phyloP scores from a whole-genome alignment of 2,888 invertebrate genomes.

The Drosophila prostipennis region DNA sequence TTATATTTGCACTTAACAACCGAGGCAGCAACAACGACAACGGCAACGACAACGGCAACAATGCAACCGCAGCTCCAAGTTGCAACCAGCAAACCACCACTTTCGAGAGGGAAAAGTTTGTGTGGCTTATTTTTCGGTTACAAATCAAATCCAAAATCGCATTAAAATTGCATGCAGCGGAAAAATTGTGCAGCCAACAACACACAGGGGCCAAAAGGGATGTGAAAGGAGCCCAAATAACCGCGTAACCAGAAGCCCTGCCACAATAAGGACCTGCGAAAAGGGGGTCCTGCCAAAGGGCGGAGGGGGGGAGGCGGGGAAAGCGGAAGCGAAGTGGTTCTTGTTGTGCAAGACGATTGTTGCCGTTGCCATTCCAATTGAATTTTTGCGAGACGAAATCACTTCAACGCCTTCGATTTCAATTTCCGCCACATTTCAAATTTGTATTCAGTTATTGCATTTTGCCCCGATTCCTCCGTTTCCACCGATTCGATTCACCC shows the following conservation, averaged over 20 bases:
- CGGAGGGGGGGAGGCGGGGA: background rate
- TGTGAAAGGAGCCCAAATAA: constrained; percentile 39
- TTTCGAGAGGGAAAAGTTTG: constrained; percentile 58
- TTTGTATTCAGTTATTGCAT: constrained; percentile 69
- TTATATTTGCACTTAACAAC: constrained; percentile 76
- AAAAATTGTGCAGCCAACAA: constrained; percentile 42
- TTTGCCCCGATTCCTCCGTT: constrained; percentile 35
- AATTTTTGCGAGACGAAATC: constrained; percentile 79
- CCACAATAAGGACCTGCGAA: constrained; percentile 41
- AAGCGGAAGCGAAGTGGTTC: constrained; percentile 18
- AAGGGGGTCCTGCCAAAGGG: background rate
- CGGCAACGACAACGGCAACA: constrained; percentile 36
- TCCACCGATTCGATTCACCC: constrained; percentile 12
- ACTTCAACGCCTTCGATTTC: constrained; percentile 80
- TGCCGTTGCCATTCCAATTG: constrained; percentile 64
- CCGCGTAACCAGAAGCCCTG: constrained; percentile 46
- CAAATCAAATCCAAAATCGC: constrained; percentile 78
- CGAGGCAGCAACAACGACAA: constrained; percentile 26
- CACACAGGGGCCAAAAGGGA: constrained; percentile 10
- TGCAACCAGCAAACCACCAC: constrained; percentile 30
- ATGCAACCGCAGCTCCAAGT: constrained; percentile 35
- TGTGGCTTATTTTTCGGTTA: constrained; percentile 75
- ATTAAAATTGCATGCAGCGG: constrained; percentile 76
- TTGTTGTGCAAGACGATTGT: constrained; percentile 38
- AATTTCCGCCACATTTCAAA: constrained; percentile 75